Evolutionary conservation across 2,888 invertebrate genomes (phyloP), one percentile per base, ranked within the genome.

Genomic region (Cyclophora albipunctata): DNA sequence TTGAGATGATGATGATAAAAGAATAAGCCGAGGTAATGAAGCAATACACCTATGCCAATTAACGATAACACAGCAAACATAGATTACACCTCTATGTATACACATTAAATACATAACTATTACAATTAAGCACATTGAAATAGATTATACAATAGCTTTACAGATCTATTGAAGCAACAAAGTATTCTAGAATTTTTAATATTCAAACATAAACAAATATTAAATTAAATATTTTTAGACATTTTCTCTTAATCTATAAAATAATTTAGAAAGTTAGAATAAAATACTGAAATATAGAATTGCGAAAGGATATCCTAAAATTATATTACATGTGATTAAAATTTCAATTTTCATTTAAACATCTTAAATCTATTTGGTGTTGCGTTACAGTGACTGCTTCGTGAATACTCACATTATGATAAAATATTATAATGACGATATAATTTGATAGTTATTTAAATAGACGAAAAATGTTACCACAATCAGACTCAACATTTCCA

Each of bases 301-400:
- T 20, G 37, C 37, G 5, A 37, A 37, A 37, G 5, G 52, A 50
- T 46, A 7, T 46, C 41, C 34, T 41, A 46, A 47, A 44, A 53
- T 35, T 54, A 53, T 41, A 58, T 60, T 48, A 59, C 62, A 62
- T 67, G 64, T 67, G 68, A 67, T 53, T 68, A 70, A 56, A 69
- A 69, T 66, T 68, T 70, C 69, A 69, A 67, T 65, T 7, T 7
- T n/a, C 48, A 51, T 54, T 45, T 45, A 55, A 53, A 55, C 57
- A 64, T 69, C 78, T 78, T 84, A 84, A 59, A 2, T 57, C 79
- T 84, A 87, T 78, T 85, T 86, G 86, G 85, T 87, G 84, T 86
- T 83, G 78, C 65, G 68, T 84, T 85, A 87, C 84, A 86, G 83
- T 84, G 78, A 75, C 68, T 67, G 64, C 55, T 55, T 65, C 69